Evolutionary conservation across 2,797 vertebrate species (phyloP).

Genomic region (Pseudochaenichthys georgianus): DNA sequence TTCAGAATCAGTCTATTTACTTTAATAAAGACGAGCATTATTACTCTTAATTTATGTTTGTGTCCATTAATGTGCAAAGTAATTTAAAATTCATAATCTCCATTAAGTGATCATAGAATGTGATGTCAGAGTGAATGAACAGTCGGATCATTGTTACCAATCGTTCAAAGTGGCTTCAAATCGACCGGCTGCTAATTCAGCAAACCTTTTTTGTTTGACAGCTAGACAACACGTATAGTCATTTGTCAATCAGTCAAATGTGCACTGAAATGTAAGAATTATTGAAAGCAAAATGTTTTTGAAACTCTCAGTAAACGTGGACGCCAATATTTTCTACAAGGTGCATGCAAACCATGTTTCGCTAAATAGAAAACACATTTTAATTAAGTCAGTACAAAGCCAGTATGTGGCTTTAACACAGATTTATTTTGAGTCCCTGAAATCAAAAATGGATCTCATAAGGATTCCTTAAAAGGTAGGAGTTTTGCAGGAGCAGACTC

Average conservation of each 20-base stretch:
- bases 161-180: slow-evolving; percentile 34
- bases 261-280: slow-evolving; percentile 12
- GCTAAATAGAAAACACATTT: not conserved
- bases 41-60: not conserved
- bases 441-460: slow-evolving; percentile 24
- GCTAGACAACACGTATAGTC: not conserved
- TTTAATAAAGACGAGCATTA: not conserved
- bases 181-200: slow-evolving; percentile 3
- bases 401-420: slow-evolving; percentile 7
- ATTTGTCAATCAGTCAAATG: slow-evolving; percentile 32
- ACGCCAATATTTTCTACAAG: not conserved
- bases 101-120: slow-evolving; percentile 15
- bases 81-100: slow-evolving; percentile 4
- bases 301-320: not conserved
- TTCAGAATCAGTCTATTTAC: slow-evolving; percentile 4
- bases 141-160: slow-evolving; percentile 24
- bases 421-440: slow-evolving; percentile 11
- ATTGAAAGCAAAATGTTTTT: not conserved
- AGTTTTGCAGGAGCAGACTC: slow-evolving; percentile 23
- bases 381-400: slow-evolving; percentile 10
- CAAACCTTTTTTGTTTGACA: slow-evolving; percentile 8
- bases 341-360: not conserved
- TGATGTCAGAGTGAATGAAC: slow-evolving; percentile 11
- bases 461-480: slow-evolving; percentile 11
- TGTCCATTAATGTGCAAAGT: not conserved